A percentile compares a stretch with the other conserved stretches of the same genome.
These are phyloP conservation scores for Pardalotus punctatus DNA, from an alignment of 2,113 vertebrate species.

Conservation along the genomic window DNA sequence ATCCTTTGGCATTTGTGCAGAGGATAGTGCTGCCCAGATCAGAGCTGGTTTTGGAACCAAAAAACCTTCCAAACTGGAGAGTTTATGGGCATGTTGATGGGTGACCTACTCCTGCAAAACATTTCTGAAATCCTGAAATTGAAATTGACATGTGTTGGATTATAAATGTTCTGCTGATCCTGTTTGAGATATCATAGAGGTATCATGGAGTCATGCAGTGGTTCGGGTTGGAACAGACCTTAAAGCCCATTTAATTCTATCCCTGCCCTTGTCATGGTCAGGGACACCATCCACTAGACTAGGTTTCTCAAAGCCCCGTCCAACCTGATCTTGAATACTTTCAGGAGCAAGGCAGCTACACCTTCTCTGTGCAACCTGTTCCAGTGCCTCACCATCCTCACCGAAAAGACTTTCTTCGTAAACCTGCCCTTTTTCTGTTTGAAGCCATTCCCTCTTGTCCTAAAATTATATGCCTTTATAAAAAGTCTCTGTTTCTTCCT, in stretches of 20 bases:
- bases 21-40: not conserved
- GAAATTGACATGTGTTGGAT: not conserved
- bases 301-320: not conserved
- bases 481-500: not conserved
- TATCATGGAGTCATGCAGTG: not conserved
- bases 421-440: not conserved
- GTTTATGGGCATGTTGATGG: not conserved
- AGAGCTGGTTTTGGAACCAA: not conserved
- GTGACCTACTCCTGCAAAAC: not conserved
- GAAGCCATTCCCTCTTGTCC: not conserved
- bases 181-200: not conserved
- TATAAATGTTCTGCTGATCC: not conserved
- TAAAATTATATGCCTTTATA: too few relatives aligned
- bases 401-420: not conserved
- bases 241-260: not conserved
- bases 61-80: not conserved
- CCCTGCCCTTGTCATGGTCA: too few relatives aligned
- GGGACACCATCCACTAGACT: not conserved
- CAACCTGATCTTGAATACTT: not conserved
- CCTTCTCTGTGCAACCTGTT: not conserved
- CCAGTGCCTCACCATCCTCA: not conserved
- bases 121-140: not conserved
- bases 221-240: not conserved
- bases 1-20: not conserved
- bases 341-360: not conserved